Base-by-base conservation (phyloP, 2,797 vertebrate species). In the Acanthornis magna region DNA sequence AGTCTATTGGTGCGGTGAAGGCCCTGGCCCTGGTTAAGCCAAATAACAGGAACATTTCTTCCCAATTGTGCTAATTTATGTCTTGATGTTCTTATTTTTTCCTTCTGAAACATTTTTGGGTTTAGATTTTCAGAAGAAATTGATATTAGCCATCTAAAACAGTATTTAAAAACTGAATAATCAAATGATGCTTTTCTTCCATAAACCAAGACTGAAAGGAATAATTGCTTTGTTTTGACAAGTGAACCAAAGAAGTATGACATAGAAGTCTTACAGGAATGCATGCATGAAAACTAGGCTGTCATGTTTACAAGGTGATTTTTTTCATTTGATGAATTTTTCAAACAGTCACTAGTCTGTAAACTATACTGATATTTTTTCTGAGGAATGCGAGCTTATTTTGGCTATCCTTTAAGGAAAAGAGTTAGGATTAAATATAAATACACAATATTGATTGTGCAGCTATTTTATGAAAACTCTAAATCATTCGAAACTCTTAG, bases 201-300 rank as follows among this genome's bases (percentile, higher is more conserved):
- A 43, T 79, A 95, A 93, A 78, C 67, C 88, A 88, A 92, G 85
- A 91, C 60, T 58, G 83, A 92, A 91, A 79, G 47, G 62, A 96
- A 77, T 93, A 96, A 95, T 96, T 97, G 91, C 87, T 79, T 95
- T 97, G 80, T 97, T 97, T 97, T 97, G 95, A 96, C 95, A 96
- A 95, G 91, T 71, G 89, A 96, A 89, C 86, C 26, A 63, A 94
- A 79, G 77, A 93, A 93, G 36, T 80, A 92, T 94, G 89, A 93
- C 91, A 96, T 43, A 82, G 74, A 84, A 96, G 42, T 93, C 94
- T 96, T 96, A 89, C 8, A 85, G 89, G 63, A 94, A 79, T 83
- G 63, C 88, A 86, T 88, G 91, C 68, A 50, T 93, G 85, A 92
- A 96, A 96, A 96, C 88, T 85, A 91, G 90, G 74, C 94, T 96